These are phyloP conservation scores for Philaethria dido DNA, from an alignment of 2,888 invertebrate genomes.

Conservation along the genomic window DNA sequence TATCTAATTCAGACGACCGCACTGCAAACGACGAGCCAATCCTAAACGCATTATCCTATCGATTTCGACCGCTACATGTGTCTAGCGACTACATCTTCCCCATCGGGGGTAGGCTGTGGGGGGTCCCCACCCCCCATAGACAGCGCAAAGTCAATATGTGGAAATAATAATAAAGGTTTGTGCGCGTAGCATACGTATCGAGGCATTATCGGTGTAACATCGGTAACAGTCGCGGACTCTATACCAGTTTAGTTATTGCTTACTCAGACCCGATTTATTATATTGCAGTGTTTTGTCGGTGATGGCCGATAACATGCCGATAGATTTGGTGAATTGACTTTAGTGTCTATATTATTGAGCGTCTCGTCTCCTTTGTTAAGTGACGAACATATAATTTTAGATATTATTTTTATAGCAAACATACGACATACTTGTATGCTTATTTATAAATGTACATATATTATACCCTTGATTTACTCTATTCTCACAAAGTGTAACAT, in stretches of 20 bases:
- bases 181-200: slow-evolving; percentile 74
- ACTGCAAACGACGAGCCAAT: slow-evolving; percentile 57
- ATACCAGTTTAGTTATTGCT: slow-evolving; percentile 55
- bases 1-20: slow-evolving; percentile 41
- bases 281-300: slow-evolving; percentile 28
- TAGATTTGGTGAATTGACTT: slow-evolving; percentile 21
- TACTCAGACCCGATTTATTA: slow-evolving; percentile 53
- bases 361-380: neutral
- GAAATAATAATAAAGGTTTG: slow-evolving; percentile 80
- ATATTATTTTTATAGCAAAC: too few relatives aligned
- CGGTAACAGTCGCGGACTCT: slow-evolving; percentile 52
- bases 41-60: slow-evolving; percentile 71
- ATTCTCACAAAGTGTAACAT: too few relatives aligned
- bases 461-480: too few relatives aligned
- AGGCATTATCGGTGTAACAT: slow-evolving; percentile 66
- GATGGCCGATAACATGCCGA: slow-evolving; percentile 23
- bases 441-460: too few relatives aligned
- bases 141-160: slow-evolving; percentile 80
- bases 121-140: slow-evolving; percentile 53
- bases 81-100: slow-evolving; percentile 62
- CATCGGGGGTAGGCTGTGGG: slow-evolving; percentile 32
- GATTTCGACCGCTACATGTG: slow-evolving; percentile 70
- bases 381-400: neutral
- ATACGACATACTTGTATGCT: too few relatives aligned
- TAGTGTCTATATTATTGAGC: slow-evolving; percentile 15